Conservation (phyloP, 2,888 invertebrate genomes). For the Mechanitis messenoides region DNA sequence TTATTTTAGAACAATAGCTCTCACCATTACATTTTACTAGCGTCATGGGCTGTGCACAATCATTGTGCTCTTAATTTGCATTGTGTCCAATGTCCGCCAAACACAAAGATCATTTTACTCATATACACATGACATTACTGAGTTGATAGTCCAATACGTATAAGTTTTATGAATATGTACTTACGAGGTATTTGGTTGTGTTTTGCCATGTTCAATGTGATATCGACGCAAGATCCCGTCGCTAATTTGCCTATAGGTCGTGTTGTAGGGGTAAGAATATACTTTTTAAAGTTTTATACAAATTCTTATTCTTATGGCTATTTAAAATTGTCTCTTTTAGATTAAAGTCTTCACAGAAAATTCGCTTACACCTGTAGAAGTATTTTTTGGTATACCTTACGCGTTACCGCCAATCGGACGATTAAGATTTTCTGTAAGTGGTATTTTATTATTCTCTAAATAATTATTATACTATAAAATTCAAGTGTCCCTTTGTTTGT, state of each 20-base stretch:
- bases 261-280: slow-evolving; percentile 75
- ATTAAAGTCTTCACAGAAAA: slow-evolving; percentile 81
- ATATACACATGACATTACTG: slow-evolving; percentile 22
- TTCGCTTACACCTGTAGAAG: slow-evolving; percentile 78
- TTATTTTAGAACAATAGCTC: slow-evolving; percentile 64
- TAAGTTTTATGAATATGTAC: slow-evolving; percentile 7
- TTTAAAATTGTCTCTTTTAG: slow-evolving; percentile 55
- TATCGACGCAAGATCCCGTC: slow-evolving; percentile 66
- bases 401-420: slow-evolving; percentile 85
- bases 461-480: too few species aligned
- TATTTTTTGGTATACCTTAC: slow-evolving; percentile 87
- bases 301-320: slow-evolving; percentile 1
- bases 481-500: too few species aligned
- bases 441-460: background rate
- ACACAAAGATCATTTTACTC: slow-evolving; percentile 40
- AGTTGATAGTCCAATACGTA: slow-evolving; percentile 4
- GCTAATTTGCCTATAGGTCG: slow-evolving; percentile 76
- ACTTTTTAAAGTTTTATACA: slow-evolving; percentile 9
- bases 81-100: slow-evolving; percentile 51
- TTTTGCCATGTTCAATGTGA: slow-evolving; percentile 30
- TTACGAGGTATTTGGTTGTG: slow-evolving; percentile 23
- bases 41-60: slow-evolving; percentile 65
- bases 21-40: slow-evolving; percentile 52
- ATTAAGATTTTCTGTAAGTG: slow-evolving; percentile 82
- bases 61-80: slow-evolving; percentile 63